phyloP scores from a whole-genome alignment of 2,113 vertebrate species.

The Entelurus aequoreus region DNA sequence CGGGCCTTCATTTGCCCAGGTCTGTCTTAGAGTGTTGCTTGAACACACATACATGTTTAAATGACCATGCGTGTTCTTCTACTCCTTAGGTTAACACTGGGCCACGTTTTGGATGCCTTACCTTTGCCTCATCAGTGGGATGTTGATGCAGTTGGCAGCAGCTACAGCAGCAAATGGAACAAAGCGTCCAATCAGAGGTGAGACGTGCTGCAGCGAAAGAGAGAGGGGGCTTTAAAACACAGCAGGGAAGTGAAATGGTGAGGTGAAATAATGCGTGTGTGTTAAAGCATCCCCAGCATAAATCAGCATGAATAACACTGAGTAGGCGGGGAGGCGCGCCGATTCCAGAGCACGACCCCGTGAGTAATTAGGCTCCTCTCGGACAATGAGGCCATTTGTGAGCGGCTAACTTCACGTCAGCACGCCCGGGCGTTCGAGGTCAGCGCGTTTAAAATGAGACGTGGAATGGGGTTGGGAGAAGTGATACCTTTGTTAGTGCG shows the following conservation, averaged over 20 bases:
- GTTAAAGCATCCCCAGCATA: constrained; percentile 3
- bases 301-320: constrained; percentile 2
- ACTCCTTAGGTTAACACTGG: too few species aligned
- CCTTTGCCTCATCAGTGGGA: constrained; percentile 97
- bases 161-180: constrained; percentile 99
- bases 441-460: constrained; percentile 37
- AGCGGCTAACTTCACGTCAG: constrained; percentile 13
- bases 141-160: constrained; percentile 98
- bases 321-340: constrained; percentile 10
- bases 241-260: not conserved
- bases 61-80: too few species aligned
- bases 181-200: constrained; percentile 91
- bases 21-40: too few species aligned
- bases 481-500: constrained; percentile 87
- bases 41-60: too few species aligned
- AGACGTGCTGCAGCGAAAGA: constrained; percentile 76
- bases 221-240: constrained; percentile 9
- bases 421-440: constrained; percentile 17
- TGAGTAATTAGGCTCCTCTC: constrained; percentile 6
- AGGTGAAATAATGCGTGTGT: not conserved
- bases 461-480: constrained; percentile 44
- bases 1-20: too few species aligned
- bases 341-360: constrained; percentile 15
- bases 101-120: constrained; percentile 49
- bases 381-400: constrained; percentile 22